Percentiles rank a stretch among this genome's conserved stretches.
These are phyloP conservation scores for Halisarca cf. caerulea DNA, from an alignment of 37 sponge, comb jelly and placozoan genomes.

Conservation along the genomic window DNA sequence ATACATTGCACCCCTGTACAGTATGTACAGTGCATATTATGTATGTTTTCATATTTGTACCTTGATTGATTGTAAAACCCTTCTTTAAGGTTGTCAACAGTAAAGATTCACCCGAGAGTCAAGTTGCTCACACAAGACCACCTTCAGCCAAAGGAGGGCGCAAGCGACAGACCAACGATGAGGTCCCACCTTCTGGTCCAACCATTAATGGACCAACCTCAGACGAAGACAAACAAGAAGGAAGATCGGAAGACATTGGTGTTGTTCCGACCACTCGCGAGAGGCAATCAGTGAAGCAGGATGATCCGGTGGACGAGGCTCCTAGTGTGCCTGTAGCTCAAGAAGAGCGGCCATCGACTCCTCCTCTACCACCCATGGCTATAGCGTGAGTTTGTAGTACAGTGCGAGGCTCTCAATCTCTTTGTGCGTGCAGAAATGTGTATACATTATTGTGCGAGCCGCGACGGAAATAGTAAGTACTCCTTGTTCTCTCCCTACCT, in stretches of 20 bases:
- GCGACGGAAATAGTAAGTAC: too few relatives aligned
- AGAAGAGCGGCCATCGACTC: conserved; percentile 28
- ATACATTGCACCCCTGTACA: too few relatives aligned
- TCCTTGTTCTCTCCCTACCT: too few relatives aligned
- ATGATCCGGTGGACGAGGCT: background rate
- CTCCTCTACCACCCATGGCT: conserved; percentile 45
- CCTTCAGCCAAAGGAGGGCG: conserved; percentile 61
- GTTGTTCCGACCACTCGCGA: background rate
- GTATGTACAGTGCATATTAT: too few relatives aligned
- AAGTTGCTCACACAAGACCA: conserved; percentile 37
- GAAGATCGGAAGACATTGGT: background rate
- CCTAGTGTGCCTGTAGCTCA: background rate
- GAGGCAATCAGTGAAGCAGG: background rate
- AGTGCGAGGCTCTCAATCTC: too few relatives aligned
- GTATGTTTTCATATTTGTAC: too few relatives aligned
- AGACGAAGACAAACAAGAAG: background rate
- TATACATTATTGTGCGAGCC: too few relatives aligned
- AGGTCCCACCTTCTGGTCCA: background rate
- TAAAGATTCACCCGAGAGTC: conserved; percentile 20
- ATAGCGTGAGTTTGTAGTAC: conserved; percentile 18
- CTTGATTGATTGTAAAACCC: too few relatives aligned
- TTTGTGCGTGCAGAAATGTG: too few relatives aligned
- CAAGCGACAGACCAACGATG: background rate
- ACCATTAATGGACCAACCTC: background rate
- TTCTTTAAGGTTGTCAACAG: conserved; percentile 12